Base-by-base conservation (phyloP, 2,888 invertebrate genomes). In the Pseudolycoriella hygida region DNA sequence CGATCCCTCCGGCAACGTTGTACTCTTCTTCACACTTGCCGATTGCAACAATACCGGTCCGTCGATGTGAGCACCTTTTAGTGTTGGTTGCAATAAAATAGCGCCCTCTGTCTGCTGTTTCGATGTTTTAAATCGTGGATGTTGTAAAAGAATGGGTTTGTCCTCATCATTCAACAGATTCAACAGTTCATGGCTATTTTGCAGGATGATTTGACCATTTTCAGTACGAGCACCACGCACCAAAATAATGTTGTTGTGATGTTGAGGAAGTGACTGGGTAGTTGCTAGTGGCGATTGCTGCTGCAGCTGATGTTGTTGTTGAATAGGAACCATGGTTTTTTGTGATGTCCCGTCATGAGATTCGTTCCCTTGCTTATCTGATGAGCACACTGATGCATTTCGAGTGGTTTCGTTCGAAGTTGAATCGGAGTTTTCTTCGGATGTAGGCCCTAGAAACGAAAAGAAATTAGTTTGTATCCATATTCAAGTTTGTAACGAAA, bases 131-230 rank as follows among this genome's bases (percentile, higher is more conserved):
- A 48, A 56, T 52, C 44, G 44, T 41, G 47, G 57, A 53, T 53
- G 58, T 58, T 41, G 62, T 55, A 53, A 56, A 57, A 47, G 58
- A 56, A 50, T 61, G 57, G 54, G 61, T 57, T 51, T 61, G 46
- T 50, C 50, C 46, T 53, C 49, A 42, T 51, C 50, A 49, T 55
- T 64, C 49, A 64, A 60, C 54, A 66, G 58, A 52, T 60, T 64
- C 44, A 65, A 58, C 48, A 66, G 60, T 49, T 65, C 65, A 56
- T 66, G 65, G 50, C 63, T 64, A 50, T 65, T 65, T 53, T 66
- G 65, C 49, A 66, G 61, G 48, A 65, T 62, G 52, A 65, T 64
- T 56, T 65, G 64, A 45, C 65, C 65, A 55, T 65, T 64, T 53
- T 65, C 65, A 43, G 64, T 62, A 50, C 65, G 61, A 45, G 65